Evolutionary conservation across 2,797 vertebrate genomes (phyloP).

Genomic region (Mallotus villosus): DNA sequence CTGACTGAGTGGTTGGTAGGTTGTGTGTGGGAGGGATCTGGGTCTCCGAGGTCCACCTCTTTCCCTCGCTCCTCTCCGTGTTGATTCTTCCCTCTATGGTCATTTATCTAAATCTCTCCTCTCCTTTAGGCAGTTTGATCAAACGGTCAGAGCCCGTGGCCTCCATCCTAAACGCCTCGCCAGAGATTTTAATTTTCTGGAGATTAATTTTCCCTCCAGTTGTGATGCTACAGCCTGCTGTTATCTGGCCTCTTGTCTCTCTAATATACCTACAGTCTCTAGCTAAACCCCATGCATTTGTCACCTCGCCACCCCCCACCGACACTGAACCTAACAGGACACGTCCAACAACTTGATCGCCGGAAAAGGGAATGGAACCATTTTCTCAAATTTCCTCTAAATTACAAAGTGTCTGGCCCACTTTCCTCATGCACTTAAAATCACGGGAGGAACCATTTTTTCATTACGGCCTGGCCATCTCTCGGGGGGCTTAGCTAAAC

Average conservation of each 20-base stretch:
- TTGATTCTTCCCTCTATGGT: conserved; percentile 70
- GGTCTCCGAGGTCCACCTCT: no score
- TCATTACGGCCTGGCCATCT: conserved; percentile 62
- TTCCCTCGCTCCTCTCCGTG: conserved; percentile 9
- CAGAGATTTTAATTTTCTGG: conserved; percentile 98
- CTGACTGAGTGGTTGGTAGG: conserved; percentile 33
- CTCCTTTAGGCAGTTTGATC: conserved; percentile 97
- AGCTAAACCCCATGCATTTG: conserved; percentile 76
- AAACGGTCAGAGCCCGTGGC: conserved; percentile 89
- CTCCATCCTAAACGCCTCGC: conserved; percentile 89
- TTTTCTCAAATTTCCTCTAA: conserved; percentile 86
- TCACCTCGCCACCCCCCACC: conserved; percentile 66
- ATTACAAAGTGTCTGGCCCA: conserved; percentile 78
- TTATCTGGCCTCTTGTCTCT: conserved; percentile 88
- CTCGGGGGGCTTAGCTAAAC: conserved; percentile 27
- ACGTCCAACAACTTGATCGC: conserved; percentile 50
- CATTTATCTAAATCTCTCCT: conserved; percentile 95
- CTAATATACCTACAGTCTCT: conserved; percentile 81
- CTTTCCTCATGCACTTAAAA: conserved; percentile 60
- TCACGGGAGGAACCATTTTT: conserved; percentile 54
- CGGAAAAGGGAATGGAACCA: conserved; percentile 76
- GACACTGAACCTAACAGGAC: conserved; percentile 62
- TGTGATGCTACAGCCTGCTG: conserved; percentile 83
- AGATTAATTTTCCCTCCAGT: conserved; percentile 92
- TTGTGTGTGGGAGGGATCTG: neutral